Evolutionary conservation across 2,113 vertebrate species (phyloP), one percentile per base, ranked within the genome.

Genomic region (Lota lota): DNA sequence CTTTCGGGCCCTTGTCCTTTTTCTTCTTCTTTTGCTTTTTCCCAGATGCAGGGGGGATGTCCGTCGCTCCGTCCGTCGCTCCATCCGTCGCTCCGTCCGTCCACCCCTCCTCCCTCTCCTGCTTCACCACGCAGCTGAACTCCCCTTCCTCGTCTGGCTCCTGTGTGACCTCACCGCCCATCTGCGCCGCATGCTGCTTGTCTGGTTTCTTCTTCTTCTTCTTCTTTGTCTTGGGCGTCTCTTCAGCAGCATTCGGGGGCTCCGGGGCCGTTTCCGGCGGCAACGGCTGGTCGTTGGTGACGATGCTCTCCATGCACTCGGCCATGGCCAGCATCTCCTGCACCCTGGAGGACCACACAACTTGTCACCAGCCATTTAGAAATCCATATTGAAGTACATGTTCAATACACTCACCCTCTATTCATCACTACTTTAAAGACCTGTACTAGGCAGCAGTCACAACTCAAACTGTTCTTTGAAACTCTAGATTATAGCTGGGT

Each of bases 181-280:
- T 10, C 40, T 47, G 10, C 40, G 10, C 40, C 40, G 10, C 40
- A 47, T 47, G 53, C 53, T 56, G 53, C 53, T 33, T 56, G 53
- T 56, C 16, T 18, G 5, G n/a, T 12, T 15, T 12, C 51, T 17
- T 17, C 66, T 79, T 79, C 64, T 70, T 69, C 64, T 85, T 82
- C 68, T 85, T 86, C 19, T 83, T 94, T 22, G 90, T 89, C 72
- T 93, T 93, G 10, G 84, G 87, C 0, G 87, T 81, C 47, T 77
- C 68, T 10, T 24, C 83, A 51, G 68, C 22, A 16, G 56, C 1
- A 2, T 75, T 67, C 16, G 74, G 74, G 1, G 68, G 36, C 50
- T 79, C 69, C n/a, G 63, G 16, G 3, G 67, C 59, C 1, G 61
- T 21, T 90, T 67, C 89, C 74, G 64, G 69, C 62, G 86, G 88